Base-by-base conservation (phyloP, 2,113 vertebrate genomes). In the Cricetomys ansorgei region DNA sequence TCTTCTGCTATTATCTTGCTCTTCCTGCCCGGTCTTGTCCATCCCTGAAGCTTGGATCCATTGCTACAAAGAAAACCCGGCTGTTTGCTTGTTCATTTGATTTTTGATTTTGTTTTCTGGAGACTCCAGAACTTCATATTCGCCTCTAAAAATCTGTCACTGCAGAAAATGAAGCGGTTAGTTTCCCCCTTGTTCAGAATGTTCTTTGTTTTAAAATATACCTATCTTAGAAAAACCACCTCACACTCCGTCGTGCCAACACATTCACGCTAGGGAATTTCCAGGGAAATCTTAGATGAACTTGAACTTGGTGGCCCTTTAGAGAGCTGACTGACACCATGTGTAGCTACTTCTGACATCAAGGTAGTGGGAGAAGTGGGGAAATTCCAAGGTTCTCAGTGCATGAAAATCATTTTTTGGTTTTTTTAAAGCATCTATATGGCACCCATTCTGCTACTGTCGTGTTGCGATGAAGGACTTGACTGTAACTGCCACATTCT, bases 211-310 rank as follows among this genome's bases (percentile, higher is more conserved):
- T 31, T 64, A 31, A 73, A 91, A 84, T 55, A 34, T 6, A 64
- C 73, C 53, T 92, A 65, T 50, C 23, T 48, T 67, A 34, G 64
- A 94, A 97, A 83, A 94, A 94, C 92, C 62, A 94, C 72, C 29
- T 48, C 45, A 40, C 57, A 57, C 89, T 89, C 88, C 70, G 69
- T 25, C 31, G 9, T 10, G 48, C 75, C 73, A 59, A 48, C 27
- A 69, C 72, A 77, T 17, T 9, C 84, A 80, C 1, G 9, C 57
- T 25, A 94, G 96, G 97, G 94, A 94, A 81, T 95, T 98, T 96
- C 96, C 95, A 96, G 31, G 53, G 70, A 83, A 40, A 72, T 64
- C 92, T 84, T n/a, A 76, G 45, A 88, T 92, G 88, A 94, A 93
- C 79, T 94, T 92, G 88, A 94, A 93, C 79, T 94, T 45, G 21